Evolutionary conservation across 2,113 vertebrate genomes (phyloP).

Genomic region (Pelvicachromis taeniatus): DNA sequence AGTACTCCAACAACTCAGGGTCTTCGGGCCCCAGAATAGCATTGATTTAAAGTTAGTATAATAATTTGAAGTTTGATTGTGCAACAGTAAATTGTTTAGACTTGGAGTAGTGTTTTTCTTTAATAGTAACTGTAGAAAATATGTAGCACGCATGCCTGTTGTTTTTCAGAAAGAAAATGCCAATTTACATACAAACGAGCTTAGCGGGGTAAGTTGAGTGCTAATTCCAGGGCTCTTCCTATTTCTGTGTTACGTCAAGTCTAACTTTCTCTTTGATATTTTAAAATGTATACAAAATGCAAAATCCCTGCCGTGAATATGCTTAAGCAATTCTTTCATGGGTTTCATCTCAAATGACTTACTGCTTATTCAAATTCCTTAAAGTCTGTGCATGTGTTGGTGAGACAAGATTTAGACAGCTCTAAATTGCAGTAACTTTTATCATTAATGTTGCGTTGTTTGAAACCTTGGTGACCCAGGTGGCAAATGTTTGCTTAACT

Average conservation of each 20-base stretch:
- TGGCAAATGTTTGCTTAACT: not conserved
- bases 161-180: conserved; percentile 81
- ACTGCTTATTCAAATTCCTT: not conserved
- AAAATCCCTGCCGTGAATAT: conserved; percentile 42
- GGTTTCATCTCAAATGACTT: conserved; percentile 67
- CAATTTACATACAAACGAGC: conserved; percentile 79
- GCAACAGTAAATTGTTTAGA: not conserved
- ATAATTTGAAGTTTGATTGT: not conserved
- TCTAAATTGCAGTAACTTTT: not conserved
- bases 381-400: not conserved
- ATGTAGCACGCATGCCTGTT: conserved; percentile 73
- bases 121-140: conserved; percentile 59
- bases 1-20: not conserved
- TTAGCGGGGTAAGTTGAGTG: conserved; percentile 76
- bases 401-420: not conserved
- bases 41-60: not conserved
- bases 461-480: not conserved
- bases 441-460: not conserved
- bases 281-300: conserved; percentile 35
- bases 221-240: conserved; percentile 64
- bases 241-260: conserved; percentile 52
- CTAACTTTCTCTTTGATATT: conserved; percentile 54
- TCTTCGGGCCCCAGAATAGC: not conserved
- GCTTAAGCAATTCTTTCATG: conserved; percentile 55
- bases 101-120: conserved; percentile 18